Base-by-base conservation (phyloP, 1,140 invertebrate genomes). In the Aphis craccivora region DNA sequence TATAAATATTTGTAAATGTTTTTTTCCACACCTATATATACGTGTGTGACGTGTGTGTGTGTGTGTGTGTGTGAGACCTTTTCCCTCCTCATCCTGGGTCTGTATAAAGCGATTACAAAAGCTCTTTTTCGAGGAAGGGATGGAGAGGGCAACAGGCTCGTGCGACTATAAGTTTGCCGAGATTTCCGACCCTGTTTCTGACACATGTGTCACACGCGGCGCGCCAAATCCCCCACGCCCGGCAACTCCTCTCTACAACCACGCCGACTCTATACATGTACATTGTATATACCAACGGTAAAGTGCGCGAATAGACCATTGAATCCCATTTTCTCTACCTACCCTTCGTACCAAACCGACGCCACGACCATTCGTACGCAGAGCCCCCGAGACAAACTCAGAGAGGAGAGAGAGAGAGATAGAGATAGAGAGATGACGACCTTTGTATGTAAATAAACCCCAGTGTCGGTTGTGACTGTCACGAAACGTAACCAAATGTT, bases 161-260 rank as follows among this genome's bases (percentile, higher is more conserved):
- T 30, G 35, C n/a, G 20, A 37, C 23, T 86, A 22, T 93, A 53
- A 43, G 76, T 51, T 40, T 84, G 8, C 81, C 76, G 91, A 93
- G 91, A 86, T 93, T 93, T 93, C 91, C 91, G 81, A 93, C 91
- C 91, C 81, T 93, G 91, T 93, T 93, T 51, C 81, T 86, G 91
- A 93, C 91, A 93, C 91, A 55, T 93, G 81, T 93, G 91, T 93
- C 91, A 93, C 91, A 93, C 81, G 35, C 48, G 48, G 81, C 91
- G 81, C 45, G 91, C n/a, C 91, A 83, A 83, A 92, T 92, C 91
- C 43, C n/a, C 60, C 76, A 23, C 35, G 11, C 60, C 30, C 11
- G 14, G 14, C 30, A n/a, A 35, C 60, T 25, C 7, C 60, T 67
- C 25, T 14, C 87, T 45, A 11, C 14, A 2, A 76, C 55, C 30